Conservation (phyloP, 2,797 vertebrate genomes). For the Miichthys miiuy region DNA sequence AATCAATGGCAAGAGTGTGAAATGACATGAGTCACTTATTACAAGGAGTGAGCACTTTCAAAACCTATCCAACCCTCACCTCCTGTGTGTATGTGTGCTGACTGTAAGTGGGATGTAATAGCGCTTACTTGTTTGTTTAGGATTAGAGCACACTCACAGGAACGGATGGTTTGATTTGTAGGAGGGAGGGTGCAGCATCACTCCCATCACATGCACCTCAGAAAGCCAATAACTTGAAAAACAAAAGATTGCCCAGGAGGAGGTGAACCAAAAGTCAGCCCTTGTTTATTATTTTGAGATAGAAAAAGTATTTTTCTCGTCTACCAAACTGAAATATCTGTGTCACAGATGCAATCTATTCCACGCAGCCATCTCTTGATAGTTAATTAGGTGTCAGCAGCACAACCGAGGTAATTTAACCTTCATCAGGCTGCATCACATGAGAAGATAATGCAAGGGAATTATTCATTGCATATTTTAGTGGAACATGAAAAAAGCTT, state of each 20-base stretch:
- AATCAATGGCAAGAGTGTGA: conserved; percentile 57
- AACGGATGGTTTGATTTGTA: conserved; percentile 72
- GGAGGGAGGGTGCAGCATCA: conserved; percentile 43
- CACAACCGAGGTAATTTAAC: conserved; percentile 76
- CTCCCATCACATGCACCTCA: conserved; percentile 62
- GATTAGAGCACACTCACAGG: conserved; percentile 63
- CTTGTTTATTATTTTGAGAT: conserved; percentile 70
- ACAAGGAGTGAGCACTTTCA: conserved; percentile 40
- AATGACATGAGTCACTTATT: conserved; percentile 52
- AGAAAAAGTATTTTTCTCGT: conserved; percentile 41
- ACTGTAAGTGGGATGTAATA: conserved; percentile 60
- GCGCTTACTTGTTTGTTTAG: conserved; percentile 68
- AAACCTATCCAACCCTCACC: conserved; percentile 35
- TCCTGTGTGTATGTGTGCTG: conserved; percentile 30
- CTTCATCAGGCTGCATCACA: conserved; percentile 75
- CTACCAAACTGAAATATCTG: conserved; percentile 54
- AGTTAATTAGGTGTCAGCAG: conserved; percentile 78
- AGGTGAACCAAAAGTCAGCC: conserved; percentile 63
- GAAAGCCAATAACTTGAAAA: conserved; percentile 75
- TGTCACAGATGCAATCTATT: conserved; percentile 57
- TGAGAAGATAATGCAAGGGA: conserved; percentile 77
- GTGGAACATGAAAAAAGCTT: conserved; percentile 69
- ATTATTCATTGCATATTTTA: conserved; percentile 81
- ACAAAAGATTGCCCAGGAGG: conserved; percentile 71
- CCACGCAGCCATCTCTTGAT: conserved; percentile 60